phyloP scores from a whole-genome alignment of 2,797 vertebrate genomes.

The Fundulus diaphanus region DNA sequence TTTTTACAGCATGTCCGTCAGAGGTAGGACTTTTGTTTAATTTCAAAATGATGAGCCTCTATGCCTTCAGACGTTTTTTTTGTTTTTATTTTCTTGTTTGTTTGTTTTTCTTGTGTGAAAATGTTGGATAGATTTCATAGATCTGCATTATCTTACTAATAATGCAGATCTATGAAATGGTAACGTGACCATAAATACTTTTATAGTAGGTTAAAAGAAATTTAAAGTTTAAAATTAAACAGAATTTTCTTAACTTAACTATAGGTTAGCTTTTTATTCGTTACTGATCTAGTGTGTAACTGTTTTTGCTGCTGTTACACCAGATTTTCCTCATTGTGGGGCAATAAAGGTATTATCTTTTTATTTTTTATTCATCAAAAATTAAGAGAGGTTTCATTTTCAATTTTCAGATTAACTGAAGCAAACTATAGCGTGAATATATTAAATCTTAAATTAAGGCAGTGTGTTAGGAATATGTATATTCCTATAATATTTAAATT shows the following conservation, averaged over 20 bases:
- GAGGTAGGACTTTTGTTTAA: slow-evolving; percentile 81
- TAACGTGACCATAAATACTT: not conserved
- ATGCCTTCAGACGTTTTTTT: not conserved
- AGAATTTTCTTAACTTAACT: too few relatives aligned
- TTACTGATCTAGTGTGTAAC: too few relatives aligned
- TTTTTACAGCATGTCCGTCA: slow-evolving; percentile 84
- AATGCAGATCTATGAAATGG: too few relatives aligned
- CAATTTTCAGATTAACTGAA: not conserved
- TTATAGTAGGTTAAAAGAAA: not conserved
- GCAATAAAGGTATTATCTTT: not conserved
- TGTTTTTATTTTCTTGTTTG: too few relatives aligned
- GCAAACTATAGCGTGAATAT: not conserved
- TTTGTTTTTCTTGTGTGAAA: too few relatives aligned
- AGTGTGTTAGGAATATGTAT: not conserved
- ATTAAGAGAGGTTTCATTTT: not conserved
- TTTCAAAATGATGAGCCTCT: not conserved
- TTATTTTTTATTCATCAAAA: not conserved
- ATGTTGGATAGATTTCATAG: too few relatives aligned
- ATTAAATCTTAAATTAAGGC: not conserved
- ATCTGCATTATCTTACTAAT: not conserved
- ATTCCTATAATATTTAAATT: not conserved
- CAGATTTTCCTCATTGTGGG: too few relatives aligned
- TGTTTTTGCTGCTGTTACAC: too few relatives aligned
- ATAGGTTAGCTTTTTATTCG: too few relatives aligned
- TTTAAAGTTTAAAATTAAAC: not conserved